These are phyloP conservation scores for Globicephala melas DNA, from an alignment of 2,113 vertebrate species.

Conservation along the genomic window DNA sequence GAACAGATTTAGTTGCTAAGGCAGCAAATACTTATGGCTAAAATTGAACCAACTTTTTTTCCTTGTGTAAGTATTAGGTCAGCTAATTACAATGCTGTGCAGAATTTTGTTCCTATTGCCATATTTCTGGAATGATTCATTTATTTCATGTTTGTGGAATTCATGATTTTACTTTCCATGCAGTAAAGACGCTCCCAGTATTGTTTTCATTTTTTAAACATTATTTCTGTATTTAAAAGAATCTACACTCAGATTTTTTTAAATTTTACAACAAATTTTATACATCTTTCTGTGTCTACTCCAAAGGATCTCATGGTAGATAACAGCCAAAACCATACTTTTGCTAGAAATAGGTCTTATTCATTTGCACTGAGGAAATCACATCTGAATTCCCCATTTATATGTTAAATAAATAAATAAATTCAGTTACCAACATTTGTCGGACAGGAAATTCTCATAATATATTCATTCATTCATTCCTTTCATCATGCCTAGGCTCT, in stretches of 20 bases:
- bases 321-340: background rate
- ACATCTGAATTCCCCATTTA: background rate
- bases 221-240: conserved; percentile 11
- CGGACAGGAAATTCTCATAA: background rate
- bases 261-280: background rate
- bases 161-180: conserved; percentile 42
- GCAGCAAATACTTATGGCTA: conserved; percentile 81
- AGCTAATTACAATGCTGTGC: conserved; percentile 63
- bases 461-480: background rate
- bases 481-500: background rate
- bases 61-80: conserved; percentile 66
- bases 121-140: conserved; percentile 57
- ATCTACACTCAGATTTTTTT: background rate
- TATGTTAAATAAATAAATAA: background rate
- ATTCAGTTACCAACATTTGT: background rate
- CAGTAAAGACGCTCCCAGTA: conserved; percentile 11
- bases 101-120: conserved; percentile 54
- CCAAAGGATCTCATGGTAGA: background rate
- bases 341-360: background rate
- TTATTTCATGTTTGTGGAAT: conserved; percentile 57
- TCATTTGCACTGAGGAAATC: background rate
- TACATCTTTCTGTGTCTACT: background rate
- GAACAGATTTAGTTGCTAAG: conserved; percentile 79
- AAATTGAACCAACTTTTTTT: conserved; percentile 65
- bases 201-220: background rate